Evolutionary conservation across 2,113 vertebrate genomes (phyloP).

Genomic region (Amphiprion percula): DNA sequence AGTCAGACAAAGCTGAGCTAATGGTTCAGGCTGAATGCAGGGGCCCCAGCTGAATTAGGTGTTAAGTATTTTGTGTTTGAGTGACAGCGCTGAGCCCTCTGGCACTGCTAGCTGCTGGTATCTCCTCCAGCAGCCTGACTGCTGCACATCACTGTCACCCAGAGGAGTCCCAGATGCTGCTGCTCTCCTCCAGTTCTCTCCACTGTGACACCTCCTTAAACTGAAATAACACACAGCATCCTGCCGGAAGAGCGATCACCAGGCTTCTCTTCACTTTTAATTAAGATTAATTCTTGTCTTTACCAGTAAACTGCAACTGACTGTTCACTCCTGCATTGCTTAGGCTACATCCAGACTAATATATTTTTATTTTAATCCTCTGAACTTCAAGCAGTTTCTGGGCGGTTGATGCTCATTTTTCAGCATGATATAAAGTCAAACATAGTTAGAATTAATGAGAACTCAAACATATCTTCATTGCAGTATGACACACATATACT

Average conservation of each 20-base stretch:
- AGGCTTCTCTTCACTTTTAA: neutral
- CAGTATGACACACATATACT: no score
- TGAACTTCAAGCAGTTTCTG: no score
- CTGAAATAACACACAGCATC: conserved; percentile 24
- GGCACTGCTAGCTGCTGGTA: conserved; percentile 20
- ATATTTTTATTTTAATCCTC: no score
- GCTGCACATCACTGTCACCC: conserved; percentile 9
- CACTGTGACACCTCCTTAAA: conserved; percentile 46
- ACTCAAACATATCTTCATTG: no score
- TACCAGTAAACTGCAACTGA: neutral
- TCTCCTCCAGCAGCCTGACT: conserved; percentile 42
- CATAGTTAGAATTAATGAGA: no score
- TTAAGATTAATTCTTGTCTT: neutral
- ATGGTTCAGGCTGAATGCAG: conserved; percentile 26
- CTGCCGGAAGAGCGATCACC: neutral
- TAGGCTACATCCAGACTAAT: neutral
- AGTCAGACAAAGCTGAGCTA: conserved; percentile 42
- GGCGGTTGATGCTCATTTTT: no score
- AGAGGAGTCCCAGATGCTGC: conserved; percentile 19
- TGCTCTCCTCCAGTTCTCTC: conserved; percentile 39
- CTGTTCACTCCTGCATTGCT: neutral
- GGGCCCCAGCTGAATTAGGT: conserved; percentile 44
- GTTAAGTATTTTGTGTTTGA: conserved; percentile 58
- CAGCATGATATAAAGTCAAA: no score
- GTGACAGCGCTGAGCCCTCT: conserved; percentile 46